Conservation (phyloP, 2,113 vertebrate species). For the Pogonocichla stellata region DNA sequence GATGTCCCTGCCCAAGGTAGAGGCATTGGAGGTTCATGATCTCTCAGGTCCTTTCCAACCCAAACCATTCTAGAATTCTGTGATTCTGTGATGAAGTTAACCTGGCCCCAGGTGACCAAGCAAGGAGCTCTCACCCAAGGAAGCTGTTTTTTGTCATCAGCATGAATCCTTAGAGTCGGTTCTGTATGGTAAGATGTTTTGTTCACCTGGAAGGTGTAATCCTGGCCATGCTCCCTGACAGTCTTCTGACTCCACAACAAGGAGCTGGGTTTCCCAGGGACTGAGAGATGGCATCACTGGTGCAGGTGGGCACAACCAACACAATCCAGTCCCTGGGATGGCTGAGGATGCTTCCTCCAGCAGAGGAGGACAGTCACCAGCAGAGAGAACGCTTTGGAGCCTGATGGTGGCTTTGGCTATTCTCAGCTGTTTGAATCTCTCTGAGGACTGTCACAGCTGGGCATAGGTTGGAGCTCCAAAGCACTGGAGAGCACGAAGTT, state of each 20-base stretch:
- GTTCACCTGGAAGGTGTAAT: background rate
- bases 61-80: background rate
- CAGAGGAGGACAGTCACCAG: background rate
- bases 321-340: background rate
- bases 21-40: rapidly evolving
- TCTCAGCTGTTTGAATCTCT: background rate
- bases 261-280: background rate
- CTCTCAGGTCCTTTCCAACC: background rate
- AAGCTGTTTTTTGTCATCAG: background rate
- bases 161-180: rapidly evolving
- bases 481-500: background rate
- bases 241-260: background rate
- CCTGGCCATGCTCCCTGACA: background rate
- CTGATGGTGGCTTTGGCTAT: background rate
- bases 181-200: background rate
- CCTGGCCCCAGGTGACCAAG: background rate
- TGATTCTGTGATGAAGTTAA: background rate
- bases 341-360: background rate
- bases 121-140: background rate
- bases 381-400: background rate
- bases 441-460: background rate
- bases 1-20: background rate
- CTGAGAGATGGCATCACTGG: background rate
- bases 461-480: background rate
- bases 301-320: background rate